phyloP scores from a whole-genome alignment of 2,888 invertebrate genomes.

The Anoplius nigerrimus region DNA sequence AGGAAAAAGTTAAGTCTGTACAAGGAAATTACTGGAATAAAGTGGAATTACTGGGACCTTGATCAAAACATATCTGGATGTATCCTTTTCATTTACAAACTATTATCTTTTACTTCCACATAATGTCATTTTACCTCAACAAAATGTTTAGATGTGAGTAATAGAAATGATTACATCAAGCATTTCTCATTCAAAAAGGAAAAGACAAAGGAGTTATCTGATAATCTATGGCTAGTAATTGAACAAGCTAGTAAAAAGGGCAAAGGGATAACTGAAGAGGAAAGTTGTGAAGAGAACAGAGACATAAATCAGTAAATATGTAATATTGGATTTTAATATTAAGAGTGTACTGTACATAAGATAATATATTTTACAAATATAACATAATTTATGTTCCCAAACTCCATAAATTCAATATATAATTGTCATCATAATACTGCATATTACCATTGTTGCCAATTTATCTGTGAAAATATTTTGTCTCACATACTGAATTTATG shows the following conservation, averaged over 20 bases:
- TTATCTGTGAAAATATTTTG: no score
- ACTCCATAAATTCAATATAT: no score
- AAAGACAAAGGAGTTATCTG: conserved; percentile 36
- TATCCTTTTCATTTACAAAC: conserved; percentile 46
- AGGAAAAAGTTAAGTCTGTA: conserved; percentile 49
- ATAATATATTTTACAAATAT: no score
- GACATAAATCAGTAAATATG: neutral
- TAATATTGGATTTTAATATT: no score
- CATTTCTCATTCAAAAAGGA: conserved; percentile 42
- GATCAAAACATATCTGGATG: conserved; percentile 38
- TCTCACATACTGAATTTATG: no score
- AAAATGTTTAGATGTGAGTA: conserved; percentile 21
- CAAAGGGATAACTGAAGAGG: conserved; percentile 8
- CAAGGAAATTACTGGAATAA: conserved; percentile 45
- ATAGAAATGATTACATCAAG: conserved; percentile 26
- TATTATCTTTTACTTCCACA: conserved; percentile 6
- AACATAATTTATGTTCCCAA: no score
- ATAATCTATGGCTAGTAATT: conserved; percentile 56
- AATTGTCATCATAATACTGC: no score
- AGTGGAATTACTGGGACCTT: conserved; percentile 47
- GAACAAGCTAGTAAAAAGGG: conserved; percentile 32
- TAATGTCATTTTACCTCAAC: conserved; percentile 16
- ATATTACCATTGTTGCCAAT: no score
- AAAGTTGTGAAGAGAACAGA: neutral
- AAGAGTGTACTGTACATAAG: no score